Evolutionary conservation across 2,113 vertebrate species (phyloP).

Genomic region (Mustela lutreola): DNA sequence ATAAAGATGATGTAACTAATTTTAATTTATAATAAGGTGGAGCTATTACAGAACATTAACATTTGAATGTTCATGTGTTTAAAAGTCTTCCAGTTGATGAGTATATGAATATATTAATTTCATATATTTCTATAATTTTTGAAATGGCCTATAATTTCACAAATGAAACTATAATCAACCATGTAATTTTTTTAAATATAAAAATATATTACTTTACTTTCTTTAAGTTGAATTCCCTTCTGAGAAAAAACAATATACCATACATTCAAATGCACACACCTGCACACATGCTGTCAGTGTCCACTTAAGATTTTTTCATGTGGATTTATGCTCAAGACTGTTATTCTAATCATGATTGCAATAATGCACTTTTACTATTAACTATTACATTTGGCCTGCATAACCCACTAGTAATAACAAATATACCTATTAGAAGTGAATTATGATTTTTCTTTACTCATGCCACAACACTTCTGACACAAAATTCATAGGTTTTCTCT

Average conservation of each 20-base stretch:
- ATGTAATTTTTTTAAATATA: constrained; percentile 5
- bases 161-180: constrained; percentile 50
- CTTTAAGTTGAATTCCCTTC: not conserved
- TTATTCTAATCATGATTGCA: not conserved
- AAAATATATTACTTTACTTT: not conserved
- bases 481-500: not conserved
- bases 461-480: not conserved
- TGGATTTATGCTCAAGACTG: not conserved
- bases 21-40: constrained; percentile 44
- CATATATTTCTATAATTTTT: constrained; percentile 50
- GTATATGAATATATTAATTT: constrained; percentile 63
- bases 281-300: not conserved
- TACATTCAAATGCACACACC: not conserved
- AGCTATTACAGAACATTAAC: constrained; percentile 61
- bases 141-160: constrained; percentile 37
- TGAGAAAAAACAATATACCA: not conserved
- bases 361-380: not conserved
- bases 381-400: not conserved
- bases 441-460: not conserved
- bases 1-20: constrained; percentile 54
- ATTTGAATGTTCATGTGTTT: constrained; percentile 33
- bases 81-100: constrained; percentile 53
- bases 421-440: not conserved
- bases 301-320: not conserved
- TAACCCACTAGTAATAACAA: not conserved